Percentiles rank a stretch among this genome's conserved stretches.
Evolutionary conservation across 2,113 vertebrate species (phyloP).

Genomic region (Uria aalge): DNA sequence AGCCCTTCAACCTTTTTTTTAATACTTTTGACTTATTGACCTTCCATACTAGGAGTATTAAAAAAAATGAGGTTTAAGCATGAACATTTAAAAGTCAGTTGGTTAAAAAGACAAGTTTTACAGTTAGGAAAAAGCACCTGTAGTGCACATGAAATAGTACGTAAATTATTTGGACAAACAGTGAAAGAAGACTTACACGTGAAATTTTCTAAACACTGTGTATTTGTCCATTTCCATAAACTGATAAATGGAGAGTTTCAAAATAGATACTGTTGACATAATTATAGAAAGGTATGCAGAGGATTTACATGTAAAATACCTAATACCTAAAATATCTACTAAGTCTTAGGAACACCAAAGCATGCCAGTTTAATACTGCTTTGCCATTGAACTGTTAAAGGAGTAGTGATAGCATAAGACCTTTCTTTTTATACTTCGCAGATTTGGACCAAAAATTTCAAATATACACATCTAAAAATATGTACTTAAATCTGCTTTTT

Average conservation of each 20-base stretch:
- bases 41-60: neutral
- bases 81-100: neutral
- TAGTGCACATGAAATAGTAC: neutral
- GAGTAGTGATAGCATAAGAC: fast-evolving
- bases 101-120: neutral
- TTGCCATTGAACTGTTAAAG: neutral
- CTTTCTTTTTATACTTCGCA: neutral
- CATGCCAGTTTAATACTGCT: neutral
- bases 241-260: neutral
- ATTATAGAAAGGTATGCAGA: neutral
- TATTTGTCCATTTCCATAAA: neutral
- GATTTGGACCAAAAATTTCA: neutral
- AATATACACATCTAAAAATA: neutral
- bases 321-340: neutral
- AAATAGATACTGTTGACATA: neutral
- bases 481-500: neutral
- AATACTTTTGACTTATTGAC: neutral
- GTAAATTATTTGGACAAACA: neutral
- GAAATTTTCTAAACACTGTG: neutral
- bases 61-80: neutral
- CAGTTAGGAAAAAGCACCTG: neutral
- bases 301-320: neutral
- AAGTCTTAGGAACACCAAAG: neutral
- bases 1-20: neutral
- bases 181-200: neutral